Evolutionary conservation across 64 coral and sea anemone species (phyloP).

Genomic region (Acropora tenuis): DNA sequence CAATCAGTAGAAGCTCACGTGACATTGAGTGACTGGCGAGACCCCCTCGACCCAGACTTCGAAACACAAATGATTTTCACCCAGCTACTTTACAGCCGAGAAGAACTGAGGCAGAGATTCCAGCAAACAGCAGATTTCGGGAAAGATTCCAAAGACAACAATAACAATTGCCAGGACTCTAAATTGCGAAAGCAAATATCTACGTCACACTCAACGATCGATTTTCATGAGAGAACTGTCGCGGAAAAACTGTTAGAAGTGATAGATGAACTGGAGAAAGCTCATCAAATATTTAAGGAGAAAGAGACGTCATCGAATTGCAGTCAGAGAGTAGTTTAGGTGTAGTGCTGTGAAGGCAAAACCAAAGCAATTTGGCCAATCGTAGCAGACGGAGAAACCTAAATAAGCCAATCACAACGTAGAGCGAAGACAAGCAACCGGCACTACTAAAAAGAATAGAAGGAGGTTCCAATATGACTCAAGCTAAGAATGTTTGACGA

Average conservation of each 20-base stretch:
- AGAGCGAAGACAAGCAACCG: too few relatives aligned
- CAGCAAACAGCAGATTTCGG: slow-evolving; percentile 17
- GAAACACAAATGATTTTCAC: slow-evolving; percentile 92
- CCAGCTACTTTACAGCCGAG: slow-evolving; percentile 74
- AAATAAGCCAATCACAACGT: too few relatives aligned
- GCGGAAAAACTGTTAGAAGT: slow-evolving; percentile 61
- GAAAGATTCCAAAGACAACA: slow-evolving; percentile 1
- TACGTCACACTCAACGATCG: neutral
- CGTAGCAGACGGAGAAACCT: too few relatives aligned
- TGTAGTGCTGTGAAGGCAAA: too few relatives aligned
- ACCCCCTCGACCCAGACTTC: slow-evolving; percentile 88
- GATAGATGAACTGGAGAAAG: slow-evolving; percentile 66
- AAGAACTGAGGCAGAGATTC: slow-evolving; percentile 67
- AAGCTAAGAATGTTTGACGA: too few relatives aligned
- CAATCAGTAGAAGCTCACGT: slow-evolving; percentile 69
- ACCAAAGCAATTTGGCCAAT: too few relatives aligned
- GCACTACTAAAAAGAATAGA: too few relatives aligned
- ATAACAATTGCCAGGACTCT: neutral
- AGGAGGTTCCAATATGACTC: too few relatives aligned
- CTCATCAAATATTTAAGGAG: slow-evolving; percentile 49
- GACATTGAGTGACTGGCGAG: slow-evolving; percentile 94
- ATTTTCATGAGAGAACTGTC: slow-evolving; percentile 5
- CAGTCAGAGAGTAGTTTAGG: neutral
- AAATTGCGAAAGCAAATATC: neutral
- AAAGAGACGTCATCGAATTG: slow-evolving; percentile 18